Base-by-base conservation (phyloP, 2,888 invertebrate species). In the Xanthorhoe designata region DNA sequence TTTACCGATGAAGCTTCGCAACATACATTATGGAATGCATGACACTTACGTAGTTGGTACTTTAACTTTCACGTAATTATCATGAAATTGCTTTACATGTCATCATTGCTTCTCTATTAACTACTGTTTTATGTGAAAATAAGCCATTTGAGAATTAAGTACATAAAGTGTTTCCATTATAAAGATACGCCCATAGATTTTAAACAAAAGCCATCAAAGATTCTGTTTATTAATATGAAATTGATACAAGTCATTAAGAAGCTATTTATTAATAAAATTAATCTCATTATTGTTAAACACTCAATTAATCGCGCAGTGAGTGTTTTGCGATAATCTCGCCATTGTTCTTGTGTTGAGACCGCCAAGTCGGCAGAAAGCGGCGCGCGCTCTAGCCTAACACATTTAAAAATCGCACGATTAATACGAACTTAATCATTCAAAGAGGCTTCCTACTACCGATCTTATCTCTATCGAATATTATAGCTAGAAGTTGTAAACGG, bases 1-100 rank as follows among this genome's bases (percentile, higher is more conserved):
- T 78, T 78, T 75, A 66, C 4, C 84, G 83, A 78, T 77, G 69
- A 74, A 67, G 80, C 81, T 86, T 81, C 74, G 35, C 38, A 50
- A 38, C 58, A 19, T 18, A 19, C 9, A 50, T 38, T 58, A 61
- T 61, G 72, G 77, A 51, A 66, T 53, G 10, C 64, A 49, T 54
- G 64, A 59, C 68, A 68, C 70, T 68, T 59, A 68, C 70, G 50
- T 70, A 68, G 55, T 8, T 17, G 17, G 47, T 47, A 15, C 47
- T 13, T 15, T 17, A 45, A 51, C 32, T 60, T 68, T 59, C 61
- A 50, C 17, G 55, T 17, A 42, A 55, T 50, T 24, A 13, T 47
- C 24, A 54, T 59, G 42, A 69, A 73, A 61, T 68, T 54, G 68
- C 61, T 59, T 42, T 18, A 42, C 42, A 61, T 61, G 38, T 17